Base-by-base conservation (phyloP, 2,113 vertebrate species). In the Mirza zaza region DNA sequence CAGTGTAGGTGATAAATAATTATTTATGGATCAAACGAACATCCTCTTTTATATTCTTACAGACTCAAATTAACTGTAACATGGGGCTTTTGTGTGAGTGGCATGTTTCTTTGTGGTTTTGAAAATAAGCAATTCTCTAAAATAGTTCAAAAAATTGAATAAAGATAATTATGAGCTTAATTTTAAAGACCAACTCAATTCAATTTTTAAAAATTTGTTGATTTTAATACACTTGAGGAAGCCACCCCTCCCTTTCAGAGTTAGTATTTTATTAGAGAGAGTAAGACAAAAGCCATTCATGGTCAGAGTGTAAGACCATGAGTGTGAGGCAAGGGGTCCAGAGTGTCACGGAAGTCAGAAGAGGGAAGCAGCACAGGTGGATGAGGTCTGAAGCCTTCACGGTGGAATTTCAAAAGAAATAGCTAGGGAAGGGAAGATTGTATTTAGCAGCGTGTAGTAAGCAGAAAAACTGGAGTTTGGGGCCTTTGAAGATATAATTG, bases 121-220 rank as follows among this genome's bases (percentile, higher is more conserved):
- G 94, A 86, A 91, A 91, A 80, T 79, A 91, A 25, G 27, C 42
- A 27, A 14, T 86, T 86, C 21, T 80, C 52, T 91, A 63, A 80
- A 95, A 80, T 29, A 52, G 50, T 91, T 95, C 2, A 95, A 91
- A 77, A 23, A 61, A 79, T 63, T n/a, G n/a, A 71, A n/a, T 80
- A n/a, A 55, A 91, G 81, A 71, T 70, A 85, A 91, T 91, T 80
- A 55, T 36, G 52, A 65, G 42, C 8, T 52, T 65, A 80, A 70
- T 91, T 87, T 70, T 70, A 42, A 3, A 36, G 36, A 91, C 71
- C 12, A 70, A 84, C 27, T 36, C 20, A 85, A 68, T 61, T 55
- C 20, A 81, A 63, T 76, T 79, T 86, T 79, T 86, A 94, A 75
- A 87, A 61, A 67, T 71, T 81, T 92, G n/a, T 73, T 91, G 68